These are phyloP conservation scores for Venusia cambrica DNA, from an alignment of 2,888 invertebrate genomes.

Conservation along the genomic window DNA sequence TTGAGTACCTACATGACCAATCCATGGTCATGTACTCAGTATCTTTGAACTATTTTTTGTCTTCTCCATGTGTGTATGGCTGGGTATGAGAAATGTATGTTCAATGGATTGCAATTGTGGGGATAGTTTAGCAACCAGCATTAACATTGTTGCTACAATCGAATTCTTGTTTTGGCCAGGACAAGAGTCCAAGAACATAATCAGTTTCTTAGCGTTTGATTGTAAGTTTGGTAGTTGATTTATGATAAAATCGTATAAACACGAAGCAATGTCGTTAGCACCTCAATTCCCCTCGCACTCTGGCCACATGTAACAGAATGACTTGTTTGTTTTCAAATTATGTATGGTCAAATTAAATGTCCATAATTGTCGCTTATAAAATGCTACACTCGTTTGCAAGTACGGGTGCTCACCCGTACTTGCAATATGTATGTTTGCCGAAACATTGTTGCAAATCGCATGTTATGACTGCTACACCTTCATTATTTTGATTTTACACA, in stretches of 20 bases:
- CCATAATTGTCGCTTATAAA: conserved; percentile 31
- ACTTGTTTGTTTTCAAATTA: conserved; percentile 22
- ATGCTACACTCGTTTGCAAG: conserved; percentile 27
- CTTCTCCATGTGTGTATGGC: conserved; percentile 28
- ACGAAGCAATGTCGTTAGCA: conserved; percentile 35
- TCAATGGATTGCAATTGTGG: conserved; percentile 25
- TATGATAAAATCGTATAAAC: conserved; percentile 26
- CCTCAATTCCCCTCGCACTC: conserved; percentile 28
- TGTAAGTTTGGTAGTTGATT: conserved; percentile 15
- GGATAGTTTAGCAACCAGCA: conserved; percentile 18
- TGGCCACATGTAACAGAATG: conserved; percentile 29
- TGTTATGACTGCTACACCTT: conserved; percentile 13
- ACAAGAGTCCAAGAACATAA: conserved; percentile 21
- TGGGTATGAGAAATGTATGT: conserved; percentile 31
- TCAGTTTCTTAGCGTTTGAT: conserved; percentile 14
- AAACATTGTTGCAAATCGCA: conserved; percentile 32
- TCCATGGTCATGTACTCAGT: conserved; percentile 21
- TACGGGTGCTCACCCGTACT: too few species aligned
- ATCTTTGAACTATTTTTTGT: conserved; percentile 17
- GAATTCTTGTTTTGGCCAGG: conserved; percentile 18
- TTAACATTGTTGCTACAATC: conserved; percentile 18
- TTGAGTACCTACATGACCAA: too few species aligned
- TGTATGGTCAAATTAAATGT: conserved; percentile 29
- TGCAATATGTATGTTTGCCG: too few species aligned
- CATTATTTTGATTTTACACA: conserved; percentile 13